Evolutionary conservation across 2,797 vertebrate genomes (phyloP), one percentile per base, ranked within the genome.

Genomic region (Muscicapa striata): DNA sequence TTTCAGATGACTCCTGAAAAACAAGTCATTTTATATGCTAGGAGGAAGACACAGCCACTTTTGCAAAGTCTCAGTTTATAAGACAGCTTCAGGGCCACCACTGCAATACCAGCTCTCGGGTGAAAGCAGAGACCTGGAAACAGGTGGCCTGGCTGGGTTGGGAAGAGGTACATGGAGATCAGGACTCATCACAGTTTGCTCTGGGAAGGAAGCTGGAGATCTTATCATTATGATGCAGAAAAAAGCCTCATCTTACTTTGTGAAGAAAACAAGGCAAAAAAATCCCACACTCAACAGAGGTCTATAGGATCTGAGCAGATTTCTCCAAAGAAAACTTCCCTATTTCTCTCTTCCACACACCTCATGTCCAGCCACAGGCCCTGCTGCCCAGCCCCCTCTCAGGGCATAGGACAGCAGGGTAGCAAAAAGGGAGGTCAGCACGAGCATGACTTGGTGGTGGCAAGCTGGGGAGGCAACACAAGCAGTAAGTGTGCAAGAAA

Each of bases 1-100:
- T 11, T 38, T 38, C 38, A 38, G 38, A 38, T 38, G 38, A 11
- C 9, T 19, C 34, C 97, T 97, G 68, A 89, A 97, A 97, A 95
- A 87, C 38, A 74, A 36, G 22, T 5, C 13, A 18, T 48, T 68
- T 62, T 51, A 64, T 38, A 16, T 38, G 23, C 11, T 16, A 55
- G 40, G 26, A 89, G 32, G 17, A 82, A 41, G 20, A 46, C 23
- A 32, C 30, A 61, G 75, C 4, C 21, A 38, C 78, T 77, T 9
- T 45, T 48, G 34, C 46, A 54, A 55, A 58, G 52, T 15, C 40
- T 59, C 3, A 0, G 19, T 74, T 26, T 49, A 6, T 6, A 18
- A 46, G 16, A 46, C 10, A 12, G 40, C 23, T 69, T 38, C 29
- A 15, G 12, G 40, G 19, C 48, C 3, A 1, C 27, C 68, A 24